A percentile compares a stretch with the other conserved stretches of the same genome.
Conservation (phyloP, 2,797 vertebrate species). For the Dermochelys coriacea region DNA sequence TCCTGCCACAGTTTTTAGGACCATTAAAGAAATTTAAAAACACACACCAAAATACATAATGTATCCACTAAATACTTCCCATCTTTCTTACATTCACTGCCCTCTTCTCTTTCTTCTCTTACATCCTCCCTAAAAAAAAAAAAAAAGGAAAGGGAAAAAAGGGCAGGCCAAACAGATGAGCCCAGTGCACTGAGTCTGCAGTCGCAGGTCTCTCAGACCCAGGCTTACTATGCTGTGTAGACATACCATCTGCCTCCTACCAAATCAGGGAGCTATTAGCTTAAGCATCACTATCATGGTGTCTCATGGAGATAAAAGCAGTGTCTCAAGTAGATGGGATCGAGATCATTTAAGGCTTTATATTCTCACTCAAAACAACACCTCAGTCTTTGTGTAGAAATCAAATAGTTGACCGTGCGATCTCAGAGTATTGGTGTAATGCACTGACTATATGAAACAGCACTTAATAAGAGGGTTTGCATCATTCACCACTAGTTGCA, state of each 20-base stretch:
- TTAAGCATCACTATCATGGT: not conserved
- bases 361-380: not conserved
- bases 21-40: not conserved
- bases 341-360: not conserved
- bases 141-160: not conserved
- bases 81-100: not conserved
- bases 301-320: not conserved
- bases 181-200: not conserved
- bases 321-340: not conserved
- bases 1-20: not conserved
- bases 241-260: not conserved
- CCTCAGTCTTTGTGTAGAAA: accelerated
- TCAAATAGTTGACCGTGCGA: not conserved
- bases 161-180: not conserved
- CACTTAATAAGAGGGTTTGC: not conserved
- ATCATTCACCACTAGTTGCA: too few species aligned
- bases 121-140: not conserved
- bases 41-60: not conserved
- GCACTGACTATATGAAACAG: not conserved
- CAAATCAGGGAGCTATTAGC: not conserved
- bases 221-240: too few species aligned
- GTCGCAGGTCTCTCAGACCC: too few species aligned
- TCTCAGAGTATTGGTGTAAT: not conserved
- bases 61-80: accelerated
- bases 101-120: not conserved